Evolutionary conservation across 2,888 invertebrate genomes (phyloP), one percentile per base, ranked within the genome.

Genomic region (Cerastoderma edule): DNA sequence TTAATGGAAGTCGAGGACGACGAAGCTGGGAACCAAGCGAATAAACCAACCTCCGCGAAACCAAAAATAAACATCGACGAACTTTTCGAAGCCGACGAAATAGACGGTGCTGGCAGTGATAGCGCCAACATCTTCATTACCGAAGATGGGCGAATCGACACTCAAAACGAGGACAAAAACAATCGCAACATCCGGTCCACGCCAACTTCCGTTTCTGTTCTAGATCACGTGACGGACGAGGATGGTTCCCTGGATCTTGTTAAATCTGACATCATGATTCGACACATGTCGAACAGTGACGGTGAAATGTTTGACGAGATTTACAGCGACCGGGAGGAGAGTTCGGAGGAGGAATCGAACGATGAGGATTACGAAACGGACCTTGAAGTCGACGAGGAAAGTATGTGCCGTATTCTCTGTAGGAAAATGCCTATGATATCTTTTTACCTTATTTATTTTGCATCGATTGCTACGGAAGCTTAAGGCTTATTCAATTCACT

Each of bases 331-430:
- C 69, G 66, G 60, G 81, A 77, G 44, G 22, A n/a, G n/a, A 72
- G 74, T 64, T 65, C 72, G n/a, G 73, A 72, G 5, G 69, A 68
- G 6, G 78, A 80, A 28, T 78, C 85, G 8, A 75, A 87, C 66
- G 86, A 84, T 28, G 87, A 84, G 10, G 88, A 87, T 64, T 90
- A 88, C 60, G 89, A 90, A 66, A 90, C 90, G 1, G 90, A 90
- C 80, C 76, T 90, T 30, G 90, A 90, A 60, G 75, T 86, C 13
- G 88, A 89, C 67, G 87, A 86, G 33, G 86, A 89, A 72, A 84
- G 89, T 89, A 78, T 65, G 85, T 33, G 1, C n/a, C n/a, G n/a
- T n/a, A n/a, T n/a, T n/a, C n/a, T n/a, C n/a, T n/a, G n/a, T n/a
- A n/a, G n/a, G n/a, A n/a, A n/a, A n/a, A n/a, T n/a, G n/a, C n/a